Conservation (phyloP, 1,140 invertebrate species). For the Neodiprion lecontei region DNA sequence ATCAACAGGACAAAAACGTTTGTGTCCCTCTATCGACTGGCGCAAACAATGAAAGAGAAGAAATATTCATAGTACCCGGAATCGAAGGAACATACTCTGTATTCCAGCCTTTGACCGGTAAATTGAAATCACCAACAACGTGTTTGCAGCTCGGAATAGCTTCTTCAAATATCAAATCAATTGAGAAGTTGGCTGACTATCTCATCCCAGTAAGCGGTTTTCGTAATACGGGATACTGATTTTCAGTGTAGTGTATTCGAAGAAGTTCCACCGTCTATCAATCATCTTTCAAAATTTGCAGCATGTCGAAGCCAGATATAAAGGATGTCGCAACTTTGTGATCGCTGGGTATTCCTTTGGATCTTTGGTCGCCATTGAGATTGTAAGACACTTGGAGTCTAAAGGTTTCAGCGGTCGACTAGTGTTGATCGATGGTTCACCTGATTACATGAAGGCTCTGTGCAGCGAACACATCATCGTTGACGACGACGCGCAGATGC, state of each 20-base stretch:
- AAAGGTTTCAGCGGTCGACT: conserved; percentile 62
- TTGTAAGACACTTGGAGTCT: background rate
- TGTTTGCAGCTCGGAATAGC: conserved; percentile 70
- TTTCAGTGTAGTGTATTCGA: no score
- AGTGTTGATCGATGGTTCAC: conserved; percentile 67
- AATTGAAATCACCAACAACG: conserved; percentile 69
- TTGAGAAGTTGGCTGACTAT: conserved; percentile 50
- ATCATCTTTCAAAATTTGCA: background rate
- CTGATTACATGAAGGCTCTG: conserved; percentile 63
- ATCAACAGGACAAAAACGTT: conserved; percentile 31
- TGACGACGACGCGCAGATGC: conserved; percentile 60
- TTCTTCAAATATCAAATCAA: conserved; percentile 39
- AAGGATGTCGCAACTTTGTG: background rate
- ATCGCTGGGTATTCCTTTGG: conserved; percentile 1
- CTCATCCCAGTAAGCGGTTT: conserved; percentile 51
- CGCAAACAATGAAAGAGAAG: conserved; percentile 45
- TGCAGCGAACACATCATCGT: conserved; percentile 51
- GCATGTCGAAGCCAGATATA: background rate
- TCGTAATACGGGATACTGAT: background rate
- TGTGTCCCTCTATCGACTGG: conserved; percentile 45
- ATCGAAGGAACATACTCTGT: conserved; percentile 77
- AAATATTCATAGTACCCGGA: conserved; percentile 81
- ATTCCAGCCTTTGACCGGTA: conserved; percentile 65
- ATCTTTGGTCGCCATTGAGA: background rate
- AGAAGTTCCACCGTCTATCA: no score